These are phyloP conservation scores for Dinothrombium tinctorium DNA, from an alignment of 1,140 invertebrate species.

Conservation along the genomic window DNA sequence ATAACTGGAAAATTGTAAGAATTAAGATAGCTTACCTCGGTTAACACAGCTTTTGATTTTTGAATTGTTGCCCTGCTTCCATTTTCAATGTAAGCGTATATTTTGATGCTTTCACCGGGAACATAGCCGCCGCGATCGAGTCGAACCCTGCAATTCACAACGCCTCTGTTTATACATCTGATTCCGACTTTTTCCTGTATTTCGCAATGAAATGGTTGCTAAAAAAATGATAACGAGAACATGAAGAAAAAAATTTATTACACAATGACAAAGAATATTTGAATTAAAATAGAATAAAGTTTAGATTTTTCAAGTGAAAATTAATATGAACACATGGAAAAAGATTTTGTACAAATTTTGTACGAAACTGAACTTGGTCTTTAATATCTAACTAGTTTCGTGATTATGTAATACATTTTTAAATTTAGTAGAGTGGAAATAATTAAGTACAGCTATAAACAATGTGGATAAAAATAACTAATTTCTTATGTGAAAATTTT, in stretches of 20 bases:
- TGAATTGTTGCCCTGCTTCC: constrained; percentile 50
- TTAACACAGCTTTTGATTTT: constrained; percentile 45
- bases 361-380: too few species aligned
- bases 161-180: constrained; percentile 54
- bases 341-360: neutral
- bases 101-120: constrained; percentile 66
- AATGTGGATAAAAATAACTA: too few species aligned
- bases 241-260: neutral
- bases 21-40: constrained; percentile 31
- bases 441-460: too few species aligned
- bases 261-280: too few species aligned
- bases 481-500: too few species aligned
- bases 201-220: constrained; percentile 77
- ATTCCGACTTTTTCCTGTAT: constrained; percentile 68
- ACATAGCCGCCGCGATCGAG: constrained; percentile 76
- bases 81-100: constrained; percentile 62
- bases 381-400: too few species aligned
- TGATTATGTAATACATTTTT: too few species aligned
- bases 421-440: too few species aligned
- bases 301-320: neutral
- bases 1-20: too few species aligned
- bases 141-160: constrained; percentile 53
- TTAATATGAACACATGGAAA: neutral
- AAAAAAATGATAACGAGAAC: constrained; percentile 9
- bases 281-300: neutral